Evolutionary conservation across 1,140 invertebrate genomes (phyloP).

Genomic region (Eumaeus atala): DNA sequence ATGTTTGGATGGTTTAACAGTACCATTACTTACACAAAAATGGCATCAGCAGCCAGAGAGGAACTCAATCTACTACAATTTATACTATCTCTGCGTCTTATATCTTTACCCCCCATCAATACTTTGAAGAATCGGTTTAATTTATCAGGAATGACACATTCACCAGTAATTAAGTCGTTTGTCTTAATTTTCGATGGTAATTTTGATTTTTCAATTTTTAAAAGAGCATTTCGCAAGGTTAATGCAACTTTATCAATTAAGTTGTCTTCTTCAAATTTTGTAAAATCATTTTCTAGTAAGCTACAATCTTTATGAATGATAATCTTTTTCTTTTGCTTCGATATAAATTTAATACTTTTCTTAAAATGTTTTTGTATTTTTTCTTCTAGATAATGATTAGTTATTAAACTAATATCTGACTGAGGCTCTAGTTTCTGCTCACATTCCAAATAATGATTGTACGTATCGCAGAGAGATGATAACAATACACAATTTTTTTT

Average conservation of each 20-base stretch:
- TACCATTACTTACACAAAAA: slow-evolving; percentile 14
- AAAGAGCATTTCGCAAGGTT: neutral
- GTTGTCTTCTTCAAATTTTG: slow-evolving; percentile 2
- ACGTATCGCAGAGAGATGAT: slow-evolving; percentile 16
- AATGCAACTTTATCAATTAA: slow-evolving; percentile 7
- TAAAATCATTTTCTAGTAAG: slow-evolving; percentile 5
- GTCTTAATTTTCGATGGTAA: slow-evolving; percentile 6
- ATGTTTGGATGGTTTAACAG: slow-evolving; percentile 18
- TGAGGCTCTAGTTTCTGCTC: slow-evolving; percentile 14
- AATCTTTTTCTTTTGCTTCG: slow-evolving; percentile 1
- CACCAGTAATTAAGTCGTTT: slow-evolving; percentile 12
- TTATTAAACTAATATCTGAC: slow-evolving; percentile 15
- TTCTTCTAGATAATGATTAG: slow-evolving; percentile 15
- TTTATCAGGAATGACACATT: slow-evolving; percentile 12
- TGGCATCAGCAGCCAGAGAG: slow-evolving; percentile 13
- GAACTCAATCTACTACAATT: slow-evolving; percentile 14
- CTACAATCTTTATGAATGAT: slow-evolving; percentile 8
- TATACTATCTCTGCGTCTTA: slow-evolving; percentile 15
- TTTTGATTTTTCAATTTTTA: slow-evolving; percentile 7
- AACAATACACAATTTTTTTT: slow-evolving; percentile 10
- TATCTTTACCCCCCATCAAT: slow-evolving; percentile 17
- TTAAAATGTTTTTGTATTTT: slow-evolving; percentile 11
- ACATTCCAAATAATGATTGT: slow-evolving; percentile 14
- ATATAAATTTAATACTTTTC: slow-evolving; percentile 8
- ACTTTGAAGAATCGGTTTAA: slow-evolving; percentile 14